Percentiles rank a stretch among this genome's conserved stretches.
These are phyloP conservation scores for Pampusana beccarii DNA, from an alignment of 2,113 vertebrate genomes.

Conservation along the genomic window DNA sequence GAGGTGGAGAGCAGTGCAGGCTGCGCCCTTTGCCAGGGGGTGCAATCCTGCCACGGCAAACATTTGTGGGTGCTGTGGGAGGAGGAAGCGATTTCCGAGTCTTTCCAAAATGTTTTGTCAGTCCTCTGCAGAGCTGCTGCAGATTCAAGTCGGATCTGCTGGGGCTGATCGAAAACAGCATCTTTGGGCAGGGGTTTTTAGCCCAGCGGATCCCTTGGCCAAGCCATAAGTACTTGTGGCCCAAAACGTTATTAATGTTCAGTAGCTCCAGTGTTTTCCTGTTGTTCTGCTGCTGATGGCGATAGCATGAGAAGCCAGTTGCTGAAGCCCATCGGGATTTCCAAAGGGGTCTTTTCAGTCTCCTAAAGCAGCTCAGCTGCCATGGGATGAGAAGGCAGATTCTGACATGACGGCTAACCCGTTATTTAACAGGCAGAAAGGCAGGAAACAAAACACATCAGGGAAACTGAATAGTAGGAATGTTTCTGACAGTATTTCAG, in stretches of 20 bases:
- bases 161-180: not conserved
- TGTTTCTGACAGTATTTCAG: not conserved
- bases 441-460: not conserved
- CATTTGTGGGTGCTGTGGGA: fast-evolving
- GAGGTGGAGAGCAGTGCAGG: not conserved
- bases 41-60: fast-evolving
- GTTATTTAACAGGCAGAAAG: not conserved
- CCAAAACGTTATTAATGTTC: not conserved
- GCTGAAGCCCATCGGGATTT: not conserved
- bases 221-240: not conserved
- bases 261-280: not conserved
- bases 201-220: fast-evolving
- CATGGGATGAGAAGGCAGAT: not conserved
- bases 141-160: not conserved
- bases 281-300: not conserved
- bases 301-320: not conserved
- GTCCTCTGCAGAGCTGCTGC: not conserved
- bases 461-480: not conserved
- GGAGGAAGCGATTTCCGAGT: not conserved
- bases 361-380: not conserved
- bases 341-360: not conserved
- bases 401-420: fast-evolving
- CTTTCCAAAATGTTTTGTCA: not conserved
- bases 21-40: not conserved
- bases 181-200: not conserved